Conservation (phyloP, 2,888 invertebrate genomes). For the Cataglyphis rosenhaueri region DNA sequence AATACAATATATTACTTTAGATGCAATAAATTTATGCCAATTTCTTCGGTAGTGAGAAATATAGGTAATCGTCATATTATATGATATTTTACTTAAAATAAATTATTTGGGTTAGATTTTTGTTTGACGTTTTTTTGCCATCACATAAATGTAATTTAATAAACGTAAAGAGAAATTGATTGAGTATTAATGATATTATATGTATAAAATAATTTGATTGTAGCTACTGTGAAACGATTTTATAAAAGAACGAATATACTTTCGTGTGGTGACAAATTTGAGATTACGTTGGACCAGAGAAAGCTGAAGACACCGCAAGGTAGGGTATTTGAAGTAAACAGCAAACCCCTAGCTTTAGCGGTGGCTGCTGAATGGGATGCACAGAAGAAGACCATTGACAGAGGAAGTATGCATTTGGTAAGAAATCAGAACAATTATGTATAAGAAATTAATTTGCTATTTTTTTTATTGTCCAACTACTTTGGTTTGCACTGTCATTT, state of each 20-base stretch:
- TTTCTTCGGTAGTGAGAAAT: conserved; percentile 65
- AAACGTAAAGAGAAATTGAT: not conserved
- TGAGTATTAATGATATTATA: not conserved
- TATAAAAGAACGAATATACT: conserved; percentile 91
- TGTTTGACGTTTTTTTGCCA: conserved; percentile 3
- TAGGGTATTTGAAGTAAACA: conserved; percentile 90
- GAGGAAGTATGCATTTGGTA: conserved; percentile 96
- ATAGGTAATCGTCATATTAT: conserved; percentile 71
- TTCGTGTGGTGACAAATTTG: conserved; percentile 90
- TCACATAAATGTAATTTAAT: conserved; percentile 26
- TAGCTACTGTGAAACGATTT: conserved; percentile 89
- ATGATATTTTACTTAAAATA: conserved; percentile 9
- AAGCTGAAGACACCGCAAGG: conserved; percentile 97
- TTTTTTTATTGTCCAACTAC: not conserved
- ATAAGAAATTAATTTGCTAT: not conserved
- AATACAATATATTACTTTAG: conserved; percentile 63
- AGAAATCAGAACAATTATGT: conserved; percentile 66
- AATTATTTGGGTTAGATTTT: conserved; percentile 15
- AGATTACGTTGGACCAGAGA: conserved; percentile 94
- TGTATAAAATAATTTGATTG: conserved; percentile 61
- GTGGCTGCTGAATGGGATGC: conserved; percentile 98
- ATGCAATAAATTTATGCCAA: conserved; percentile 58
- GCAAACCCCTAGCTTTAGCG: conserved; percentile 95
- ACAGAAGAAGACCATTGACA: conserved; percentile 92
- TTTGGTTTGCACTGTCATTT: not conserved